These are phyloP conservation scores for Eumacrocentrus americanus DNA, from an alignment of 2,888 invertebrate genomes.

Conservation along the genomic window DNA sequence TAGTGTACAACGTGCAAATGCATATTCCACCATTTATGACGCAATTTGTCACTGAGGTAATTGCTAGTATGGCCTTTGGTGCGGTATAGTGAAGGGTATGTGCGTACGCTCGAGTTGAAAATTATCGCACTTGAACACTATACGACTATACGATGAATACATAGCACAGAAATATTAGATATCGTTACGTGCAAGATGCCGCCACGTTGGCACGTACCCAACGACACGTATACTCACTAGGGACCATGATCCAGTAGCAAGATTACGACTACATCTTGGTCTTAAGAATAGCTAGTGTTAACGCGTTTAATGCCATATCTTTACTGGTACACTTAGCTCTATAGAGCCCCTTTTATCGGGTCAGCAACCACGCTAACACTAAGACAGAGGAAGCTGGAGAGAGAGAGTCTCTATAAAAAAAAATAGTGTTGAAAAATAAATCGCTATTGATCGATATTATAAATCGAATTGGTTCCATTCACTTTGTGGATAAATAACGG, in stretches of 20 bases:
- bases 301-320: not conserved
- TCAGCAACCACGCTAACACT: too few relatives aligned
- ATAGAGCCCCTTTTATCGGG: too few relatives aligned
- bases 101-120: constrained; percentile 14
- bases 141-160: constrained; percentile 18
- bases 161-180: constrained; percentile 28
- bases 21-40: not conserved
- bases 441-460: too few relatives aligned
- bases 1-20: too few relatives aligned
- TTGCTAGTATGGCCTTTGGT: not conserved
- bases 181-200: constrained; percentile 32
- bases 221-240: constrained; percentile 5
- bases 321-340: not conserved
- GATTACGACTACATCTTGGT: not conserved
- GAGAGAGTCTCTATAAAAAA: too few relatives aligned
- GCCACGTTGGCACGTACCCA: constrained; percentile 31
- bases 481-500: constrained; percentile 36
- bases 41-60: not conserved
- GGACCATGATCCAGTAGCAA: constrained; percentile 1
- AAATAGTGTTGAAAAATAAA: too few relatives aligned
- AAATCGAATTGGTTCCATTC: constrained; percentile 31
- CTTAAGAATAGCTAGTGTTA: not conserved
- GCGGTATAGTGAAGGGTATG: constrained; percentile 1
- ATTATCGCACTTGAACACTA: constrained; percentile 15
- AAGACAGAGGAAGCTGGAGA: too few relatives aligned